Conservation (phyloP, 2,888 invertebrate genomes). For the Podotricha telesiphe region DNA sequence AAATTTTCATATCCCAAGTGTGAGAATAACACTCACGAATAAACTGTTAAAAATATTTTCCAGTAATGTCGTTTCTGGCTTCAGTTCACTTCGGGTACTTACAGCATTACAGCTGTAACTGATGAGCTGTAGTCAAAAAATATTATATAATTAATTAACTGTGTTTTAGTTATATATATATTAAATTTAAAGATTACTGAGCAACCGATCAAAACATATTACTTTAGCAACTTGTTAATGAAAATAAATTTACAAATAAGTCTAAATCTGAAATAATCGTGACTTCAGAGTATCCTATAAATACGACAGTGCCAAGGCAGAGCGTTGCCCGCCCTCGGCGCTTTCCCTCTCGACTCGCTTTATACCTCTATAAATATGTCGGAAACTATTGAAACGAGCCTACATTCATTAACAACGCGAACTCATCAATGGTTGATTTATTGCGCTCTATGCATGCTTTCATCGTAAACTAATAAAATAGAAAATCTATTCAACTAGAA, state of each 20-base stretch:
- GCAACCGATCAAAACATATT: background rate
- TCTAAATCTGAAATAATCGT: conserved; percentile 19
- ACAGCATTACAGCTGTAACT: too few species aligned
- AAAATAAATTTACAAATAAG: background rate
- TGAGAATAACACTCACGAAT: too few species aligned
- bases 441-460: conserved; percentile 2
- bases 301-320: conserved; percentile 79
- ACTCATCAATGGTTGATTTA: conserved; percentile 25
- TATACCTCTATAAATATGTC: conserved; percentile 54
- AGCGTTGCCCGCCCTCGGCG: conserved; percentile 58
- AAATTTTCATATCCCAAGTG: too few species aligned
- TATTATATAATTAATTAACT: too few species aligned
- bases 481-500: conserved; percentile 6
- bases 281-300: conserved; percentile 56
- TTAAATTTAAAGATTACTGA: background rate
- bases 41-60: too few species aligned
- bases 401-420: conserved; percentile 29
- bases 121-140: too few species aligned
- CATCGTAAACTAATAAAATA: conserved; percentile 23
- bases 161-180: too few species aligned
- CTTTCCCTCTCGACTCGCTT: conserved; percentile 64
- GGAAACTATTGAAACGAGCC: conserved; percentile 40
- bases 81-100: too few species aligned
- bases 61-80: too few species aligned
- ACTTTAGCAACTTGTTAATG: background rate